Conservation (phyloP, 1,140 invertebrate genomes). For the Tetragnatha versicolor region DNA sequence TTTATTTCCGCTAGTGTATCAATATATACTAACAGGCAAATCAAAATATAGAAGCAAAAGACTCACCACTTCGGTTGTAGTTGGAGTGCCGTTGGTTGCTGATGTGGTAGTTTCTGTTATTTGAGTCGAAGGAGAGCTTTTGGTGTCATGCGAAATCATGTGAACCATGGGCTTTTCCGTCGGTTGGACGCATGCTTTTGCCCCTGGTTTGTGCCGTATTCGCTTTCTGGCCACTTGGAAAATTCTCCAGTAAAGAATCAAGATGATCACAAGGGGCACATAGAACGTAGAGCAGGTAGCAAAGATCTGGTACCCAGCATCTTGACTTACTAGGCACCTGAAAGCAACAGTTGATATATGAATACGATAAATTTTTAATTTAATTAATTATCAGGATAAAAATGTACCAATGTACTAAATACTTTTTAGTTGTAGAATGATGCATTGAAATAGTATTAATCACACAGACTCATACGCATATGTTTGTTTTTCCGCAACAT, state of each 20-base stretch:
- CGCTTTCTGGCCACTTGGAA: constrained; percentile 86
- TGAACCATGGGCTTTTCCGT: constrained; percentile 20
- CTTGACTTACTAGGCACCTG: constrained; percentile 81
- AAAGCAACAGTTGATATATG: not conserved
- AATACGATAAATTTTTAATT: not conserved
- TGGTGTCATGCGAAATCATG: constrained; percentile 25
- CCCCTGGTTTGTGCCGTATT: constrained; percentile 73
- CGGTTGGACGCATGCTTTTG: constrained; percentile 29
- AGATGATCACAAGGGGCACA: constrained; percentile 89
- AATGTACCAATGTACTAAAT: no score
- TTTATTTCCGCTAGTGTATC: not conserved
- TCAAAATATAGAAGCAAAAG: not conserved
- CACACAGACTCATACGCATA: no score
- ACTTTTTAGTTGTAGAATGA: no score
- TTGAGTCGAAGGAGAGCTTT: constrained; percentile 38
- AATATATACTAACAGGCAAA: not conserved
- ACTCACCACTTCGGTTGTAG: constrained; percentile 12
- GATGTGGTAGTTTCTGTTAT: constrained; percentile 35
- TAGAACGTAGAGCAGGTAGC: constrained; percentile 94
- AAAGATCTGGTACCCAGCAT: constrained; percentile 79
- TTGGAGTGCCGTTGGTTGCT: constrained; percentile 19
- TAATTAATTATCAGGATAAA: no score
- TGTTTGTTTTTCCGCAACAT: no score
- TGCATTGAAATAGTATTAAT: no score
- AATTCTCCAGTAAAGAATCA: constrained; percentile 93